Evolutionary conservation across 1,140 invertebrate species (phyloP), one percentile per base, ranked within the genome.

Genomic region (Samia ricini): DNA sequence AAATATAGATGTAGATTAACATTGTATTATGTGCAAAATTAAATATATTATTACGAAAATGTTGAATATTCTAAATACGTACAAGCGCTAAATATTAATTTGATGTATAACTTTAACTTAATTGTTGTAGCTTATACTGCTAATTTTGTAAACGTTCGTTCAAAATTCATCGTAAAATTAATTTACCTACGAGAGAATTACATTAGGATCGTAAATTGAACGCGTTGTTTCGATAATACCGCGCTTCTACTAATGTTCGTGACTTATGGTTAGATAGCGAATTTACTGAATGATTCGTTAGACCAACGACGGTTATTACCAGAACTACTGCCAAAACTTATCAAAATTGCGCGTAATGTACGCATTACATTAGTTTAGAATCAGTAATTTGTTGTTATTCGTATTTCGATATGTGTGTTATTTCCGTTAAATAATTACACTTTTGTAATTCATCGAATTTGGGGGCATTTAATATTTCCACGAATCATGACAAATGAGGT

Each of bases 191-290:
- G 69, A 64, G 60, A 64, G 68, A 72, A 74, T 74, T 75, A 71
- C 72, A 72, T 73, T 65, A 51, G 57, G 64, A 67, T 61, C 71
- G 69, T 82, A 81, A 77, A 81, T 81, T 79, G 74, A 73, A 74
- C 67, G 62, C 66, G 68, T 72, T 80, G 76, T 74, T 71, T 70
- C 64, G 74, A 74, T 72, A 79, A 75, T 77, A 74, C 72, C 63
- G 63, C 56, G 65, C 49, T 63, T 59, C 63, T 54, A 63, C 26
- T 69, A 74, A 68, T 74, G 63, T 76, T 67, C 71, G 63, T 59
- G 61, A 65, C 51, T 61, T 65, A 56, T 42, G 33, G 50, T 49
- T 65, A 55, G 42, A 55, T 56, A 61, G 36, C 26, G 8, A 42
- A 42, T 7, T 8, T 22, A 22, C n/a, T n/a, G n/a, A n/a, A 4